A percentile compares a stretch with the other conserved stretches of the same genome.
phyloP scores from a whole-genome alignment of 2,797 vertebrate species.

The Rhinella marina region DNA sequence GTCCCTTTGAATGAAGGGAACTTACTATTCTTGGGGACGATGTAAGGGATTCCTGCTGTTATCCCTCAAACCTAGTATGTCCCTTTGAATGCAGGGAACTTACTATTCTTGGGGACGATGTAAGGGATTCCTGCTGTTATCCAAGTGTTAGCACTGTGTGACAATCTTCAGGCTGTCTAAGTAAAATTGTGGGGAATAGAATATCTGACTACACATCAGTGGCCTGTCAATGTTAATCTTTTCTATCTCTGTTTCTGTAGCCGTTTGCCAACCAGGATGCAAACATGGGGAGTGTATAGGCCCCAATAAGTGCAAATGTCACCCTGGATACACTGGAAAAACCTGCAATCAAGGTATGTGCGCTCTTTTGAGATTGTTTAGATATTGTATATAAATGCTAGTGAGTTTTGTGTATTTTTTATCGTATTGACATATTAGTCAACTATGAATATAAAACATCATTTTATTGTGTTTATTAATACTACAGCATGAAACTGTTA shows the following conservation, averaged over 20 bases:
- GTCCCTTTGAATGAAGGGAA: too few species aligned
- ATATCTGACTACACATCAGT: not conserved
- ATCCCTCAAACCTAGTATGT: too few species aligned
- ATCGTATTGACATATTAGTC: not conserved
- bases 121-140: not conserved
- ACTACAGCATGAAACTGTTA: not conserved
- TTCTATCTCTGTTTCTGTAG: slow-evolving; percentile 73
- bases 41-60: not conserved
- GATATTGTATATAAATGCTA: not conserved
- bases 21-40: not conserved
- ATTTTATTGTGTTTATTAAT: not conserved
- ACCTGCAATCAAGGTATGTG: slow-evolving; percentile 96
- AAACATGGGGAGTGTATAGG: slow-evolving; percentile 95
- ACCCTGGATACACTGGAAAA: slow-evolving; percentile 92
- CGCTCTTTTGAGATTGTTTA: not conserved
- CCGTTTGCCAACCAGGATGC: slow-evolving; percentile 92
- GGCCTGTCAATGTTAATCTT: not conserved
- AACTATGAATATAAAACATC: not conserved
- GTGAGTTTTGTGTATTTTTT: too few species aligned
- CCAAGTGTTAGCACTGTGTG: not conserved
- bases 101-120: not conserved
- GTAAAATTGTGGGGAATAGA: not conserved
- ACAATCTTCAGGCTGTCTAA: not conserved
- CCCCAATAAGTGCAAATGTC: slow-evolving; percentile 96
- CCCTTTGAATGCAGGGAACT: too few species aligned